Conservation (phyloP, 2,888 invertebrate species). For the Sinopyrophorus schimmeli region DNA sequence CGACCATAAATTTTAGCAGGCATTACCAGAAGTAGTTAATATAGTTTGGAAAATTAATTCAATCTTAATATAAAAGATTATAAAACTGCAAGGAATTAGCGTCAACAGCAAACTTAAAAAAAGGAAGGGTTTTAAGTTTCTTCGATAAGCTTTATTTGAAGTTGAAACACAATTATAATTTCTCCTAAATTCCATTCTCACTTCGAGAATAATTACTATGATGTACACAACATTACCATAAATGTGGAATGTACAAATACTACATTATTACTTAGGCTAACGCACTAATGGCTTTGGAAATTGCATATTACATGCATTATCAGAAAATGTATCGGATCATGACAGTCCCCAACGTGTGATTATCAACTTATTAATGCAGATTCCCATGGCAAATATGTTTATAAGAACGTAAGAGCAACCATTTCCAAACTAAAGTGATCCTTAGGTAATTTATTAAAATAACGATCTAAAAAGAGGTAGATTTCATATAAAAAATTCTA, state of each 20-base stretch:
- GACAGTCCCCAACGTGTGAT: slow-evolving; percentile 17
- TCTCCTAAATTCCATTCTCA: too few species aligned
- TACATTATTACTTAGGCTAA: slow-evolving; percentile 8
- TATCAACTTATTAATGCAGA: slow-evolving; percentile 15
- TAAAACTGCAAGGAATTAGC: not conserved
- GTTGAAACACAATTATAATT: too few species aligned
- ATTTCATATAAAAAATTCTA: too few species aligned
- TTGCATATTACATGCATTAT: slow-evolving; percentile 20
- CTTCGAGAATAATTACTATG: too few species aligned
- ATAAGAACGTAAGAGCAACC: not conserved
- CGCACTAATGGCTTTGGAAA: slow-evolving; percentile 18
- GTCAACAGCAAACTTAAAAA: not conserved
- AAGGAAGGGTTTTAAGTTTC: too few species aligned
- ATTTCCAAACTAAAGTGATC: slow-evolving; percentile 2
- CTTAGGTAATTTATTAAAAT: too few species aligned
- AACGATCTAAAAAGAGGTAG: too few species aligned
- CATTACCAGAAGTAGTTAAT: not conserved
- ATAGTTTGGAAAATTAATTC: not conserved
- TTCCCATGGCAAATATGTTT: slow-evolving; percentile 8
- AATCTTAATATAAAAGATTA: not conserved
- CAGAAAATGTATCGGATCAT: slow-evolving; percentile 20
- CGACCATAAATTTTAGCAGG: slow-evolving; percentile 18
- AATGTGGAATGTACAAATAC: too few species aligned
- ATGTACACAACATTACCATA: too few species aligned
- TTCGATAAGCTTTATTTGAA: too few species aligned